Evolutionary conservation across 2,888 invertebrate species (phyloP).

Genomic region (Noctua fimbriata): DNA sequence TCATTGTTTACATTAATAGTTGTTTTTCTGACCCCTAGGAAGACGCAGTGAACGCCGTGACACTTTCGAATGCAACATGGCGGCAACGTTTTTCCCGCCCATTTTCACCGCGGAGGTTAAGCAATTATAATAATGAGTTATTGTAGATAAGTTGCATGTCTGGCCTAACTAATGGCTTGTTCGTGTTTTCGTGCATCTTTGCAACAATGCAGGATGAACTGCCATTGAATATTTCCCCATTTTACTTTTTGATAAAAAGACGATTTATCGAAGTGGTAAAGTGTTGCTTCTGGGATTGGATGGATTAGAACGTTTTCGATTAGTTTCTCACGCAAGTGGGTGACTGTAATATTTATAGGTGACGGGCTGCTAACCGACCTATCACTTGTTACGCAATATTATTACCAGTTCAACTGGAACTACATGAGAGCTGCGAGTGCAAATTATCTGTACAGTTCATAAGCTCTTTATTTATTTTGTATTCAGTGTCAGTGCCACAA

Average conservation of each 20-base stretch:
- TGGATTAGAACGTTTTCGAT: constrained; percentile 31
- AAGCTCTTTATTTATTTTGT: neutral
- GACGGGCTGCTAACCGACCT: constrained; percentile 29
- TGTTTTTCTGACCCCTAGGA: constrained; percentile 71
- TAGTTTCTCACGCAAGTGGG: constrained; percentile 59
- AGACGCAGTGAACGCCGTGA: constrained; percentile 70
- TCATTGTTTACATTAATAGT: constrained; percentile 65
- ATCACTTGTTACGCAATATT: constrained; percentile 40
- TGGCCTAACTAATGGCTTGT: constrained; percentile 53
- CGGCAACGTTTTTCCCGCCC: constrained; percentile 74
- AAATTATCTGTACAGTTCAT: neutral
- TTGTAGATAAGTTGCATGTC: constrained; percentile 52
- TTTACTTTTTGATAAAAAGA: constrained; percentile 42
- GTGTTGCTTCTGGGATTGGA: constrained; percentile 37
- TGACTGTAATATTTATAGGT: constrained; percentile 51
- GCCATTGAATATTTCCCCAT: constrained; percentile 39
- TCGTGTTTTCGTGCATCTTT: constrained; percentile 57
- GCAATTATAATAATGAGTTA: constrained; percentile 55
- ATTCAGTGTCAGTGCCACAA: neutral
- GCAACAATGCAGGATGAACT: constrained; percentile 34
- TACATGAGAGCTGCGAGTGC: neutral
- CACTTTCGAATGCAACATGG: constrained; percentile 80
- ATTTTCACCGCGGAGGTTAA: constrained; percentile 72
- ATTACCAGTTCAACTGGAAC: constrained; percentile 9
- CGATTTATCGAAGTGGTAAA: constrained; percentile 16